Conservation (phyloP, 2,113 vertebrate species). For the Egretta garzetta region DNA sequence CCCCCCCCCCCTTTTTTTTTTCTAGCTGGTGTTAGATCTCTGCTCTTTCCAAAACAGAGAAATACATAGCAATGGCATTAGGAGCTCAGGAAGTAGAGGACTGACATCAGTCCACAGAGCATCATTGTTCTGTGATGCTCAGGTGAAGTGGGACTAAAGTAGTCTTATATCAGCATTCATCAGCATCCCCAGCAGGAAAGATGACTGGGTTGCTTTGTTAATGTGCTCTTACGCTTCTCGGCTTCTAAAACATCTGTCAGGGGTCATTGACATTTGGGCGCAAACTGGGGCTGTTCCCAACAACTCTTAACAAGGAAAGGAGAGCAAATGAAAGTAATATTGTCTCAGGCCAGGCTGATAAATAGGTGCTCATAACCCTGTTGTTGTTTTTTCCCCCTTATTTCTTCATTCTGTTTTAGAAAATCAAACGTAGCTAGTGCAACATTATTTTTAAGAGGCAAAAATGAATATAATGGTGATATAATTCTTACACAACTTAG, state of each 20-base stretch:
- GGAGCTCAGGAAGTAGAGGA: neutral
- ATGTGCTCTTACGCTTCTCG: neutral
- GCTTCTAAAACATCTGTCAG: neutral
- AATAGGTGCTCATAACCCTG: neutral
- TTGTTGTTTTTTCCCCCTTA: fast-evolving
- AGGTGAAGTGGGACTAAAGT: neutral
- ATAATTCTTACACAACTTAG: neutral
- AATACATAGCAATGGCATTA: neutral
- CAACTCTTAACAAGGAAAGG: neutral
- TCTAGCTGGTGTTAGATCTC: neutral
- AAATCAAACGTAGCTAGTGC: neutral
- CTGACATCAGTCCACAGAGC: neutral
- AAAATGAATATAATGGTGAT: neutral
- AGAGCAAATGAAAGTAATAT: neutral
- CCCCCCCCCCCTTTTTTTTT: fast-evolving
- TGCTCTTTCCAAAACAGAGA: neutral
- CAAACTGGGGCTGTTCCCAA: neutral
- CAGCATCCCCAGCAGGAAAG: neutral
- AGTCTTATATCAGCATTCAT: neutral
- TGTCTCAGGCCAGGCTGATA: neutral
- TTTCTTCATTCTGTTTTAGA: neutral
- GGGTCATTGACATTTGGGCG: neutral
- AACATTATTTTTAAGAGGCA: neutral
- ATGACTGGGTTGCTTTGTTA: neutral
- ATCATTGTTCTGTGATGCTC: neutral